These are phyloP conservation scores for Antigone vipio DNA, from an alignment of 2,113 vertebrate genomes.

Conservation along the genomic window DNA sequence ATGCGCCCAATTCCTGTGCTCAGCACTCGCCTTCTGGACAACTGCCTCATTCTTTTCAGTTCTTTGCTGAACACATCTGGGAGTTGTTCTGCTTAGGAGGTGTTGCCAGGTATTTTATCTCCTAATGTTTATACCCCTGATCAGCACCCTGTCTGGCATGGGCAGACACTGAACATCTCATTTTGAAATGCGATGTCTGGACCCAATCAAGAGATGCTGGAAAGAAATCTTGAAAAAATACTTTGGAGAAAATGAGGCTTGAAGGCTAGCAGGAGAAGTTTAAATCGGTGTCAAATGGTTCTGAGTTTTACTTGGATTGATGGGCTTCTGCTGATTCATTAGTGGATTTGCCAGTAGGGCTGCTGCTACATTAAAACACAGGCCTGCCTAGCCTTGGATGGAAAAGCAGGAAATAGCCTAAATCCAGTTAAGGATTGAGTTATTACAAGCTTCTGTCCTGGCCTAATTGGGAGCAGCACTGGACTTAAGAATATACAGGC, in stretches of 20 bases:
- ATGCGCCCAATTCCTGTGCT: neutral
- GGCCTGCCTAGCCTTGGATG: neutral
- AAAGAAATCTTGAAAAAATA: neutral
- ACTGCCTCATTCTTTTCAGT: neutral
- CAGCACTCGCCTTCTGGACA: neutral
- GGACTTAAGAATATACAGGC: neutral
- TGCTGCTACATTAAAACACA: neutral
- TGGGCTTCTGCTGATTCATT: neutral
- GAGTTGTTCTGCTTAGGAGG: neutral
- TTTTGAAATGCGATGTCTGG: neutral
- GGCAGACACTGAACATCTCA: neutral
- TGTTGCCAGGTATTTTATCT: neutral
- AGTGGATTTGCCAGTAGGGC: neutral
- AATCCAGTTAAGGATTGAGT: neutral
- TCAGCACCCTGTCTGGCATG: neutral
- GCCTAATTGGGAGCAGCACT: neutral
- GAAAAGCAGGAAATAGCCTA: neutral
- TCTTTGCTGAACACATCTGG: neutral
- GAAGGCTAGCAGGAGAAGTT: neutral
- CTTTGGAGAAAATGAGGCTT: neutral
- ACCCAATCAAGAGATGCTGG: neutral
- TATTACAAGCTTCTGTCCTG: neutral
- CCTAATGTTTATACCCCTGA: neutral
- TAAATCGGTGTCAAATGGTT: neutral
- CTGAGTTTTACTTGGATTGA: neutral